Evolutionary conservation across 2,888 invertebrate species (phyloP), one percentile per base, ranked within the genome.

Genomic region (Sthenelais limicola): DNA sequence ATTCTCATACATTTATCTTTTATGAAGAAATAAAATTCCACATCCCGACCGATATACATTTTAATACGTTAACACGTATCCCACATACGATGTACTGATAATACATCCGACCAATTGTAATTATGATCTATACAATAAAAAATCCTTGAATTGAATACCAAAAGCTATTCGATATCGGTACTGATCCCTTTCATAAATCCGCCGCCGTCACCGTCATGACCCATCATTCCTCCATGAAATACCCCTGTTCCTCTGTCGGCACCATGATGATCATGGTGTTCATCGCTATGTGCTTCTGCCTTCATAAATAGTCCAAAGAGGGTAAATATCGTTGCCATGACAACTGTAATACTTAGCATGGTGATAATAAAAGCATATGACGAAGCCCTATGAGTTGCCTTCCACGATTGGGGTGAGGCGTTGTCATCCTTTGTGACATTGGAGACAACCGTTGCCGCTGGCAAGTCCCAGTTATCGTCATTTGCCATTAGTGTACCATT

Each of bases 291-390:
- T n/a, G 70, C 70, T 43, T 51, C 70, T 26, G 70, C 70, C 28
- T 70, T 70, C 70, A 70, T 70, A 54, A 70, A 70, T 24, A 70
- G 51, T 26, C 70, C 70, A 35, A 70, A 70, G 21, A 70, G 56
- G 2, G 54, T 54, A 21, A 70, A 70, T 30, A 70, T 38, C 28
- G 51, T 51, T 28, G 70, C 70, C 70, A 70, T 70, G 38, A 70
- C 52, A 4, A 70, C 70, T 12, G 70, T 51, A 15, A 70, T 52
- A 28, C 70, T 70, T 9, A 70, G 70, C 70, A 70, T 52, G 35
- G 54, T 38, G 38, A 70, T 70, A 26, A 70, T 21, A 28, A 70
- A 54, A 7, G 38, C 38, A 21, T 70, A 70, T 12, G 52, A 62
- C 2, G 62, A 62, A 5, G 21, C 35, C 26, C 62, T 35, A 18